Evolutionary conservation across 2,888 invertebrate species (phyloP).

Genomic region (Leucophenga maculata): DNA sequence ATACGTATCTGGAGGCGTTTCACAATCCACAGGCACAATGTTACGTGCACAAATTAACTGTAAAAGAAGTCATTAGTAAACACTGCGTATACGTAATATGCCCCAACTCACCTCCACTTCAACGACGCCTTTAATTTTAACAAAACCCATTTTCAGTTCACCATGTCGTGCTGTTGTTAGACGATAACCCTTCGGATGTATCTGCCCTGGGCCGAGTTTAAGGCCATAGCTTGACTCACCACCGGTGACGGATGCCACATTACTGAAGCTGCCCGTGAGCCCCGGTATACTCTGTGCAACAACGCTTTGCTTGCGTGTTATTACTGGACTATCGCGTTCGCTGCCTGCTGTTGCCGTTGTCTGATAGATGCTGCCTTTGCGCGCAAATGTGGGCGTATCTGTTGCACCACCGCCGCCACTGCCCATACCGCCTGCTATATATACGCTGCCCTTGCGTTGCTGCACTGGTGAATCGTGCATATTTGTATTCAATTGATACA

Average conservation of each 20-base stretch:
- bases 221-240: conserved; percentile 76
- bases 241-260: conserved; percentile 51
- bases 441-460: conserved; percentile 49
- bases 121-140: conserved; percentile 91
- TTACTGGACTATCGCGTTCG: neutral
- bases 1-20: conserved; percentile 89
- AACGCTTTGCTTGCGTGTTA: conserved; percentile 60
- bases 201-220: conserved; percentile 84
- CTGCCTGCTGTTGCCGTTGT: conserved; percentile 40
- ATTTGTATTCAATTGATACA: conserved; percentile 49
- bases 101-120: conserved; percentile 81
- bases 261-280: conserved; percentile 57
- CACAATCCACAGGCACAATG: conserved; percentile 80
- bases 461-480: conserved; percentile 35
- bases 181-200: conserved; percentile 84
- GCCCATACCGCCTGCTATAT: conserved; percentile 26
- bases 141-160: conserved; percentile 89
- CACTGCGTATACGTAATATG: neutral
- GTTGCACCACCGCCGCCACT: conserved; percentile 26
- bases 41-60: conserved; percentile 80
- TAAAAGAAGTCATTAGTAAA: neutral
- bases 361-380: conserved; percentile 54
- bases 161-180: conserved; percentile 81
- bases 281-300: conserved; percentile 41
- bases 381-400: conserved; percentile 45